Base-by-base conservation (phyloP, 2,113 vertebrate species). In the Gracilinanus agilis region DNA sequence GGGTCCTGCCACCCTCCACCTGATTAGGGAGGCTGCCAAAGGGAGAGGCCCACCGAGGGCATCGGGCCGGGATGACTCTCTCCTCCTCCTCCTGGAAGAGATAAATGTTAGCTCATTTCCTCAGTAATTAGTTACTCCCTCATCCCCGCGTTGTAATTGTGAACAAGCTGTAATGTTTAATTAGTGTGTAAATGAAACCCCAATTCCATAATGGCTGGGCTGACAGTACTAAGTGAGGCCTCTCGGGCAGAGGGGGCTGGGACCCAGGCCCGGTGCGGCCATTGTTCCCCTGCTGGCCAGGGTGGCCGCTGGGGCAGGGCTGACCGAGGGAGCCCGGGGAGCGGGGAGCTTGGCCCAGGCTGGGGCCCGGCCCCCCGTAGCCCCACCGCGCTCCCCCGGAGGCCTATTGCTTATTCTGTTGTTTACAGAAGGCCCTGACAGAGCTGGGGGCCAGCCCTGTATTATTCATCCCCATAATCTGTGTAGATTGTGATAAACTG, bases 131-230 rank as follows among this genome's bases (percentile, higher is more conserved):
- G 99, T 99, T 98, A 99, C 98, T 99, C 98, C 98, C 98, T 98
- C 98, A 99, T 99, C 98, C 98, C 98, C 98, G 75, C 98, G 98
- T 98, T 99, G 98, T 98, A 99, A 99, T 99, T 99, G 99, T 99
- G 98, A 99, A 99, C 98, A 99, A 99, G 99, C 99, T 99, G 99
- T 99, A 99, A 99, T 99, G 99, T 99, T 99, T 99, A 99, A 99
- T 99, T 99, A 99, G 98, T 99, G 99, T 98, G 99, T 99, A 98
- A 99, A 99, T 99, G 99, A 98, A 99, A 99, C 98, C 98, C 98
- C 98, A 98, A 98, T 99, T 98, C 98, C 98, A 98, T 98, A 99
- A 99, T 98, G 98, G 98, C 98, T 98, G 98, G 89, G 90, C 98
- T 99, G 98, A 99, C 98, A 99, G 98, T 97, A 98, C 98, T 99